A percentile compares a stretch with the other conserved stretches of the same genome.
Conservation (phyloP, 2,888 invertebrate species). For the Drosophila neotestacea region DNA sequence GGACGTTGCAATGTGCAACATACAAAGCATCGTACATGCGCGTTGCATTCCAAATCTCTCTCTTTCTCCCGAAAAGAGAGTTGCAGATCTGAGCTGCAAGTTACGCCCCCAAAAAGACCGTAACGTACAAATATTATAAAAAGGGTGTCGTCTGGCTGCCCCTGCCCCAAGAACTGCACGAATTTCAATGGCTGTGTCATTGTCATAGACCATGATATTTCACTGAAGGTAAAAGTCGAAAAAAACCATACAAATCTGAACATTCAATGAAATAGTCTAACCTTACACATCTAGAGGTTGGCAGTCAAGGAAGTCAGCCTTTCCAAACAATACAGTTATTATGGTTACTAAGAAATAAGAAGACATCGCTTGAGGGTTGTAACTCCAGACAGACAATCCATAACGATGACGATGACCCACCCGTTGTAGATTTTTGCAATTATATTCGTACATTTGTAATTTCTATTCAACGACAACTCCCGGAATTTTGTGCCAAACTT, state of each 20-base stretch:
- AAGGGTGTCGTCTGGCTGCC: slow-evolving; percentile 72
- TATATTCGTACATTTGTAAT: slow-evolving; percentile 54
- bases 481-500: slow-evolving; percentile 72
- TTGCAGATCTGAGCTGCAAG: slow-evolving; percentile 32
- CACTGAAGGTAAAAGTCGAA: slow-evolving; percentile 25
- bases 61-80: slow-evolving; percentile 5
- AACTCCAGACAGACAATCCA: slow-evolving; percentile 67
- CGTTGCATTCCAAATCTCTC: slow-evolving; percentile 29
- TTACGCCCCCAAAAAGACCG: slow-evolving; percentile 23
- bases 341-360: slow-evolving; percentile 7
- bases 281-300: slow-evolving; percentile 1
- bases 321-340: slow-evolving; percentile 16
- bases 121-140: slow-evolving; percentile 12
- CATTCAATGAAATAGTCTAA: slow-evolving; percentile 10
- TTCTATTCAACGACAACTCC: slow-evolving; percentile 68
- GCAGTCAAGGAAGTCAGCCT: slow-evolving; percentile 8
- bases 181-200: slow-evolving; percentile 46
- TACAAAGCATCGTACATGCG: slow-evolving; percentile 63
- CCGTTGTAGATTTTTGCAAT: slow-evolving; percentile 36
- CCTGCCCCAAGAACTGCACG: slow-evolving; percentile 40
- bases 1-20: slow-evolving; percentile 48
- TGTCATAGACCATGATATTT: slow-evolving; percentile 76
- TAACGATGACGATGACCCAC: slow-evolving; percentile 12
- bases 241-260: slow-evolving; percentile 10
- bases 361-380: slow-evolving; percentile 63